Percentiles rank a stretch among this genome's conserved stretches.
phyloP scores from a whole-genome alignment of 2,113 vertebrate species.

The Nibea coibor region DNA sequence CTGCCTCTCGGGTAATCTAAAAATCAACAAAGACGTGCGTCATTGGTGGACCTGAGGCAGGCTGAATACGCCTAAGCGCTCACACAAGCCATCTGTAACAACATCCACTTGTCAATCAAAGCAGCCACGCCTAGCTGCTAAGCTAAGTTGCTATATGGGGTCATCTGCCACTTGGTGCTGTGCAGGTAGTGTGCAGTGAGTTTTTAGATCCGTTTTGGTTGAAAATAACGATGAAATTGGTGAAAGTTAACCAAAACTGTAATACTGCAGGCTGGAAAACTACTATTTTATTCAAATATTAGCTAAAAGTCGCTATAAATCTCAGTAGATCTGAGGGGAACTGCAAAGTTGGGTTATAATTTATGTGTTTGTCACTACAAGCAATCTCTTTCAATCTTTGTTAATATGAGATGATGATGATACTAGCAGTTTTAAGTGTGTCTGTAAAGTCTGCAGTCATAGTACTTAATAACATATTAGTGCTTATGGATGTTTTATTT shows the following conservation, averaged over 20 bases:
- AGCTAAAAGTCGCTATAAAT: background rate
- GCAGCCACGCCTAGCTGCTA: background rate
- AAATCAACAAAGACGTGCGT: too few relatives aligned
- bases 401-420: background rate
- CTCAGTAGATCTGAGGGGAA: background rate
- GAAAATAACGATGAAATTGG: background rate
- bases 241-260: background rate
- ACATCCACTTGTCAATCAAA: too few relatives aligned
- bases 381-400: background rate
- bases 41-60: too few relatives aligned
- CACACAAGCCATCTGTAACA: too few relatives aligned
- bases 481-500: background rate
- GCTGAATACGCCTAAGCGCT: too few relatives aligned
- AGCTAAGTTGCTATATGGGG: background rate
- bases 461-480: background rate
- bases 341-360: background rate
- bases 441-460: background rate
- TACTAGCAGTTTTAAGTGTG: background rate
- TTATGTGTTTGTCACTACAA: background rate
- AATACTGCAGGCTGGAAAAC: rapidly evolving
- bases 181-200: too few relatives aligned
- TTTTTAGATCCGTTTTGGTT: background rate
- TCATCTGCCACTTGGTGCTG: background rate
- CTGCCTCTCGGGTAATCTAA: too few relatives aligned
- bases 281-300: background rate